Base-by-base conservation (phyloP, 2,113 vertebrate genomes). In the Calypte anna region DNA sequence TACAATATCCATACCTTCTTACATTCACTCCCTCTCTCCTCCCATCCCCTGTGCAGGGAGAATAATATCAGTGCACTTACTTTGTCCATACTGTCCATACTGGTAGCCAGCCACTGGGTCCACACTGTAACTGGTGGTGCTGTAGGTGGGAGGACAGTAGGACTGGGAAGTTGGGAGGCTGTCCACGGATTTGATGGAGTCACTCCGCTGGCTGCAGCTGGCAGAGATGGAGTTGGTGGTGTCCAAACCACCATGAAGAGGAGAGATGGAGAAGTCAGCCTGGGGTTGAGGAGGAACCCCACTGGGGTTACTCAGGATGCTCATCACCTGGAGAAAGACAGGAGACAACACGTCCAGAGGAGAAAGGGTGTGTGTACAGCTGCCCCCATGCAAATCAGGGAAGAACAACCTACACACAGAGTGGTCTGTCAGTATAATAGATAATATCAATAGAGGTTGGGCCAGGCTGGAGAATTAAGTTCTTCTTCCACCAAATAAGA, bases 121-220 rank as follows among this genome's bases (percentile, higher is more conserved):
- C 98, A 99, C 98, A 25, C 99, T 99, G 98, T 99, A 99, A 97
- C 99, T 99, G 83, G 98, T 99, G 97, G 99, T 98, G 97, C 99
- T 99, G 98, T 99, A 99, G 96, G 99, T 99, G 38, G 99, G 99
- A 11, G 99, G 99, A 93, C 99, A 99, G 98, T 99, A 99, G 77
- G 99, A 99, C 98, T 99, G 99, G n/a, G 99, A 98, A 53, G 98
- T 99, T 17, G 99, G 98, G 94, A 99, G 98, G 96, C 99, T 99
- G 97, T 99, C 99, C 96, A 99, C 99, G 0, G 99, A 98, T 97
- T 99, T 99, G 98, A 99, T 99, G 98, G 99, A 97, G 97, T 99
- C 99, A 0, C 99, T 99, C 80, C 99, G 96, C 98, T 99, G 99
- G 98, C 99, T 99, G 98, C 99, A 99, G 98, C 99, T 99, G 97